Conservation (phyloP, 2,888 invertebrate species). For the Xestoiulus laeticollis region DNA sequence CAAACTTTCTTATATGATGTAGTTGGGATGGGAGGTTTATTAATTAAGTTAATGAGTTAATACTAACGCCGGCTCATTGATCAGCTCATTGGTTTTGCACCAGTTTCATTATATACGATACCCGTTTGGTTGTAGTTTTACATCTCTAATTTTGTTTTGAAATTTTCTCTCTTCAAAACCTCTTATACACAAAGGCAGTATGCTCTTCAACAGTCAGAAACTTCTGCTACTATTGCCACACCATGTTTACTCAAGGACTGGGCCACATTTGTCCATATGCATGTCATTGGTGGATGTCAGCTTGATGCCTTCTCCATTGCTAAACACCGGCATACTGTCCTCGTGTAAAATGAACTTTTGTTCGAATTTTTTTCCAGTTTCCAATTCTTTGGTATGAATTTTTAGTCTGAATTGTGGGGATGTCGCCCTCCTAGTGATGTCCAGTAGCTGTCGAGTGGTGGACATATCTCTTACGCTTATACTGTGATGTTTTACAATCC, state of each 20-base stretch:
- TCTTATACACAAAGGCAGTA: background rate
- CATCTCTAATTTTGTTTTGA: background rate
- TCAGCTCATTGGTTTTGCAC: background rate
- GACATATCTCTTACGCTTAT: conserved; percentile 41
- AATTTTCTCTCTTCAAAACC: background rate
- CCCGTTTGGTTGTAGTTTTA: background rate
- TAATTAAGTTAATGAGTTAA: background rate
- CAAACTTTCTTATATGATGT: background rate
- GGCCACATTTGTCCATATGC: too few relatives aligned
- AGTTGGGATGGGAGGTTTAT: background rate
- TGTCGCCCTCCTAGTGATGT: background rate
- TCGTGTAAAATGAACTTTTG: background rate
- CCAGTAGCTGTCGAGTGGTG: background rate
- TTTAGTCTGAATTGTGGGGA: conserved; percentile 7
- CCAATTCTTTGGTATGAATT: background rate
- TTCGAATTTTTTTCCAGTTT: background rate
- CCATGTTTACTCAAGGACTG: too few relatives aligned
- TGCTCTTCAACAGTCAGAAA: background rate
- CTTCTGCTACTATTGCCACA: background rate
- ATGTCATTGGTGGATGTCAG: too few relatives aligned
- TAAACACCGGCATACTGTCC: background rate
- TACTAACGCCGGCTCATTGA: background rate
- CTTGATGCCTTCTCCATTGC: background rate
- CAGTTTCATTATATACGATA: background rate
- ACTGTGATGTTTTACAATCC: conserved; percentile 41